Conservation (phyloP, 2,797 vertebrate species). For the Agapornis canus region DNA sequence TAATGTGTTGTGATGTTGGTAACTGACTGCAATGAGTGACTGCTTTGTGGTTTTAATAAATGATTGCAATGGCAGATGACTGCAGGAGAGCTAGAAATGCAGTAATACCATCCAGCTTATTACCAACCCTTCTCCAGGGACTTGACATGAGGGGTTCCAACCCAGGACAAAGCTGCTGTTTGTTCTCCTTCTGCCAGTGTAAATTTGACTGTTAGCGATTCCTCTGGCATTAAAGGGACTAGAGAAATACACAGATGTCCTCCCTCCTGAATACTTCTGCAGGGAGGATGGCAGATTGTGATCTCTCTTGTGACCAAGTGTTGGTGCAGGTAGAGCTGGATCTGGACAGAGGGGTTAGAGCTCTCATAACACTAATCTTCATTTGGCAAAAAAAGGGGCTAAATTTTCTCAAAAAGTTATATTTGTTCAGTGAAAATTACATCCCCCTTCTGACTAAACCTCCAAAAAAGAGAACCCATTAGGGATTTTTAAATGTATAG, state of each 20-base stretch:
- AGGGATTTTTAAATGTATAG: not conserved
- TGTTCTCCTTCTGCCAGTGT: not conserved
- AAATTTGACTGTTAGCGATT: not conserved
- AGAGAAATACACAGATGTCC: not conserved
- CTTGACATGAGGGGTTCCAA: not conserved
- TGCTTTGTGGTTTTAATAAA: not conserved
- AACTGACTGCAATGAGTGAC: not conserved
- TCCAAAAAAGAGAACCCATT: not conserved
- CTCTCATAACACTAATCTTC: rapidly evolving
- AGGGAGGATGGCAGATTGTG: not conserved
- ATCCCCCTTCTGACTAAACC: not conserved
- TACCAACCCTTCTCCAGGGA: not conserved
- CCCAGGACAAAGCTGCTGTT: not conserved
- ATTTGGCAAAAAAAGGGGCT: not conserved
- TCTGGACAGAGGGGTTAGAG: not conserved
- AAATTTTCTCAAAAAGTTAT: not conserved
- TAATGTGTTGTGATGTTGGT: too few species aligned
- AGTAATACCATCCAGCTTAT: not conserved
- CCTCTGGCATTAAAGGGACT: not conserved
- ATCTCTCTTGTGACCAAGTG: not conserved
- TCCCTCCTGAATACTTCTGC: not conserved
- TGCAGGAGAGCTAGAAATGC: not conserved
- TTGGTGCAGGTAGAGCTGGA: not conserved
- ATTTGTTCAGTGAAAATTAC: not conserved
- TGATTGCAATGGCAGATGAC: not conserved